A percentile compares a stretch with the other conserved stretches of the same genome.
Conservation (phyloP, 1,140 invertebrate species). For the Saccostrea echinata region DNA sequence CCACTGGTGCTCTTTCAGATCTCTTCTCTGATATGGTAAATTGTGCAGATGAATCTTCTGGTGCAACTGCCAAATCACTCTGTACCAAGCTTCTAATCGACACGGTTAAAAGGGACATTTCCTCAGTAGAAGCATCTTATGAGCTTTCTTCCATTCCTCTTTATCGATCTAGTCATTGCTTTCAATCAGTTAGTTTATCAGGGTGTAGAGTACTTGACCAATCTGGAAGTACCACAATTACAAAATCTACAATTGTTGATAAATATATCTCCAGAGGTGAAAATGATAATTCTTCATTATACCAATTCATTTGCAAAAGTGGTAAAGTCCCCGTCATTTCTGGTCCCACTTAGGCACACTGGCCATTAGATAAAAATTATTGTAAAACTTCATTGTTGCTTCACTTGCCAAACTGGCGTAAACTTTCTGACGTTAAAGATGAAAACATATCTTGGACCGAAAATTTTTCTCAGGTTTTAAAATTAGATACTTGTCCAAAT, state of each 20-base stretch:
- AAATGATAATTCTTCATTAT: conserved; percentile 30
- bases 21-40: conserved; percentile 51
- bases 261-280: conserved; percentile 48
- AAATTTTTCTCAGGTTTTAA: conserved; percentile 41
- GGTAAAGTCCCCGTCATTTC: conserved; percentile 54
- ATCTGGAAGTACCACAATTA: neutral
- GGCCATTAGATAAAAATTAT: conserved; percentile 55
- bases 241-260: conserved; percentile 51
- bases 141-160: conserved; percentile 53
- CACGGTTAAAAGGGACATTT: conserved; percentile 58
- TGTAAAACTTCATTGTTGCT: conserved; percentile 47
- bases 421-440: conserved; percentile 49
- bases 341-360: conserved; percentile 42
- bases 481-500: conserved; percentile 53
- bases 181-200: conserved; percentile 57
- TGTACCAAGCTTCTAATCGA: conserved; percentile 58
- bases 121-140: conserved; percentile 55
- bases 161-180: conserved; percentile 50
- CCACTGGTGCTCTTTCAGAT: conserved; percentile 49
- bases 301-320: conserved; percentile 45
- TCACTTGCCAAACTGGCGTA: conserved; percentile 54
- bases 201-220: conserved; percentile 51
- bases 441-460: conserved; percentile 42
- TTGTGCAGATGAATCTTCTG: conserved; percentile 12
- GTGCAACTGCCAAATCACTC: conserved; percentile 47